Evolutionary conservation across 2,797 vertebrate genomes (phyloP), one percentile per base, ranked within the genome.

Genomic region (Astyanax mexicanus): DNA sequence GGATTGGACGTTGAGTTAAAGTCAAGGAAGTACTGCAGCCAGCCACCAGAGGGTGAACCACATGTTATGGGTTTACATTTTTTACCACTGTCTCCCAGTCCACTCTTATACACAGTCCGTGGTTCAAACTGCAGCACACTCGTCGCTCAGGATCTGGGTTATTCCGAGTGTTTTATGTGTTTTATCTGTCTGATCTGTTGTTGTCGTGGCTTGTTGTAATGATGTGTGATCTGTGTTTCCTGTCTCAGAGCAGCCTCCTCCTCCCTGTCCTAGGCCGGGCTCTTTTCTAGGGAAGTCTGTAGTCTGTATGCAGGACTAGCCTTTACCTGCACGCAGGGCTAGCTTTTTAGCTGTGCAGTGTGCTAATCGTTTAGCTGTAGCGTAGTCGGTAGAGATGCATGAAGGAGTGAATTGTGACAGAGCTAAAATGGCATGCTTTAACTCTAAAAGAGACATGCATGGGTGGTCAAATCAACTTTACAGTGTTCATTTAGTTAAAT

Each of bases 351-450:
- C 42, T 27, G 52, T 49, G 42, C 44, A 32, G 51, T 74, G 32
- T 57, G 51, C 37, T 66, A 11, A 10, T 51, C 4, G 29, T 42
- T 78, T 60, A 38, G 27, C 35, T 57, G 70, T 68, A 62, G 71
- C 42, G 27, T 73, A 73, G 61, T 83, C 45, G 25, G 57, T 83
- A 5, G 47, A 71, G 74, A 27, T 81, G 83, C 83, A 81, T 78
- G 78, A 86, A 75, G 72, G 74, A 84, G 74, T 74, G 61, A 21
- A 77, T 74, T 79, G 74, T 23, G 69, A 78, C 74, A 81, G 85
- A 84, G 79, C 66, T 78, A 76, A 80, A 70, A 69, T 51, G 80
- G 88, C 86, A 86, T 72, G 74, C 72, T 80, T 83, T 69, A 79
- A 76, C 69, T 67, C 67, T 72, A 74, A 32, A 83, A 72, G 69